Evolutionary conservation across 2,888 invertebrate genomes (phyloP).

Genomic region (Geotrupes spiniger): DNA sequence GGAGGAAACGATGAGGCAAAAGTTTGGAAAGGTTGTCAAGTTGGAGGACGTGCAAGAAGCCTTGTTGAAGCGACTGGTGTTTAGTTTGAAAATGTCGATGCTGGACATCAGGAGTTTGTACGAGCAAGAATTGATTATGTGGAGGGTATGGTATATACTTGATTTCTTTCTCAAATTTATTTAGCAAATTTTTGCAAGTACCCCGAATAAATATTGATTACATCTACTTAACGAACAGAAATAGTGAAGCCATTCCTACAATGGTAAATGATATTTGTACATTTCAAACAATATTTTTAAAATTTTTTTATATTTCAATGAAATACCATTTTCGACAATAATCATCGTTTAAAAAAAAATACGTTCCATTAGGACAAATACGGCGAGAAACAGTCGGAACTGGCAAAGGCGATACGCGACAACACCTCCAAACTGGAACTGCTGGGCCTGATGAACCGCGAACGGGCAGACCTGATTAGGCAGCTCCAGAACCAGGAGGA

Average conservation of each 20-base stretch:
- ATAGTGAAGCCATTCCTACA: too few species aligned
- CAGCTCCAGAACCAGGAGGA: slow-evolving; percentile 46
- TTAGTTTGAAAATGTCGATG: slow-evolving; percentile 54
- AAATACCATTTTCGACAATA: too few species aligned
- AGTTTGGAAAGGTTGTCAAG: slow-evolving; percentile 57
- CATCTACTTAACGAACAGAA: too few species aligned
- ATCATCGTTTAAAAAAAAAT: too few species aligned
- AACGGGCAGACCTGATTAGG: slow-evolving; percentile 52
- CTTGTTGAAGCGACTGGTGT: slow-evolving; percentile 55
- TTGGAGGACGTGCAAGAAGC: slow-evolving; percentile 59
- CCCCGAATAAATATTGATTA: too few species aligned
- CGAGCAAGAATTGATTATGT: slow-evolving; percentile 48
- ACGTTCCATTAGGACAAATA: slow-evolving; percentile 38
- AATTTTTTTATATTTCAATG: too few species aligned
- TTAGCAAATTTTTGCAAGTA: too few species aligned
- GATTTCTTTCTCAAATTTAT: neutral
- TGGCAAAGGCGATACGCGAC: slow-evolving; percentile 51
- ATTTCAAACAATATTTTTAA: too few species aligned
- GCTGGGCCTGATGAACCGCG: slow-evolving; percentile 55
- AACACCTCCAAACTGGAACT: slow-evolving; percentile 58
- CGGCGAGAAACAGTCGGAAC: slow-evolving; percentile 43
- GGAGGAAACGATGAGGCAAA: slow-evolving; percentile 53
- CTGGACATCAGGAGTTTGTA: slow-evolving; percentile 51
- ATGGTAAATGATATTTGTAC: too few species aligned
- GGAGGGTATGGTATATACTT: slow-evolving; percentile 42